phyloP scores from a whole-genome alignment of 2,113 vertebrate genomes.

The Cochlearius cochlearius region DNA sequence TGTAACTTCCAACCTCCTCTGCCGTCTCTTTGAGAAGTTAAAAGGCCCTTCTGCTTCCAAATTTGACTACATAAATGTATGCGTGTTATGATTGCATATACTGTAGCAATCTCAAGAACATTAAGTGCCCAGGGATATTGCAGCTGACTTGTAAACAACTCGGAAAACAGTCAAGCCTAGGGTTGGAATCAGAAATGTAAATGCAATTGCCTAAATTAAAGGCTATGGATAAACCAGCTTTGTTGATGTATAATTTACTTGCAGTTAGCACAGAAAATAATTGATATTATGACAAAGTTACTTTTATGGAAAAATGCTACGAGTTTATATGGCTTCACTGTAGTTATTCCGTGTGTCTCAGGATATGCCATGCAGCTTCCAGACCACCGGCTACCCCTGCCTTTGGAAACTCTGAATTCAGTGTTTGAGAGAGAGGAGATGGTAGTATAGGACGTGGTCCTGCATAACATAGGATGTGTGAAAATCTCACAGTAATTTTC shows the following conservation, averaged over 20 bases:
- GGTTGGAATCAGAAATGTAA: background rate
- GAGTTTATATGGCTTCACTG: background rate
- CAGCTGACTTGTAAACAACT: slow-evolving; percentile 39
- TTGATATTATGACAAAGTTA: background rate
- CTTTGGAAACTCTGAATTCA: background rate
- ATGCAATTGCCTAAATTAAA: slow-evolving; percentile 30
- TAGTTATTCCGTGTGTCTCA: background rate
- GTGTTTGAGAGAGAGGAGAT: background rate
- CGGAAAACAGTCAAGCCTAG: background rate
- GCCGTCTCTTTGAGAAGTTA: background rate
- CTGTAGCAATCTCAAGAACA: background rate
- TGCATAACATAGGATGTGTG: background rate
- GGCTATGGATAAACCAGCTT: background rate
- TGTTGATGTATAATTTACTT: background rate
- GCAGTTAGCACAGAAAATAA: background rate
- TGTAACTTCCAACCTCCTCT: background rate
- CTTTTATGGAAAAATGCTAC: background rate
- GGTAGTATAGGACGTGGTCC: background rate
- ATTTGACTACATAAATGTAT: background rate
- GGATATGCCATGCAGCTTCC: background rate
- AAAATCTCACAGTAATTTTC: background rate
- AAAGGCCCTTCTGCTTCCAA: background rate
- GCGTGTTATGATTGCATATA: background rate
- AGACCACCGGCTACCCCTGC: background rate
- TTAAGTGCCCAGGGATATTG: background rate